Evolutionary conservation across 2,888 invertebrate genomes (phyloP), one percentile per base, ranked within the genome.

Genomic region (Amiota communis): DNA sequence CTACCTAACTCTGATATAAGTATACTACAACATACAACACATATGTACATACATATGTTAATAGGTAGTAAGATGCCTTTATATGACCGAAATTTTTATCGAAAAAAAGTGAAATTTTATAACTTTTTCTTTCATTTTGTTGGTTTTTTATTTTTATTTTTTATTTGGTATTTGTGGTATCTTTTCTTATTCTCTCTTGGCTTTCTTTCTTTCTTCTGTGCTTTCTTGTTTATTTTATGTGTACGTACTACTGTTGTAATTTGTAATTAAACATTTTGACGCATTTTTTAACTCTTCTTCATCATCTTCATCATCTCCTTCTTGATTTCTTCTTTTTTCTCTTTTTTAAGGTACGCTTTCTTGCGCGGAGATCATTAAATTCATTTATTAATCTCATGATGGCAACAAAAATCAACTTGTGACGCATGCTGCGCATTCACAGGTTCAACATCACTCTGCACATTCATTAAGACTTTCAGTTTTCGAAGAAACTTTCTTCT

Each of bases 261-360:
- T 74, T 72, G 72, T 83, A 85, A 83, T 83, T 85, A 85, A 67
- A 51, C 80, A 76, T 74, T 83, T 81, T 78, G 78, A 84, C 84
- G 85, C 85, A 85, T 79, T 81, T 36, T 36, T 36, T 36, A 36
- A 0, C 0, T 36, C 36, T 36, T 36, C 36, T 36, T 36, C 36
- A 6, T 6, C 36, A 36, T 36, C 36, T 4, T 36, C 36, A 23
- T 23, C 2, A 23, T 23, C 23, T 23, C 3, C 23, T 23, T 23
- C 23, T 23, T 23, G 23, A 3, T 23, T 23, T 23, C 8, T 36
- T 36, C 8, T 36, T 36, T 23, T 3, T 23, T 23, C 3, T 36
- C 36, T 36, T 36, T 36, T 36, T 81, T 70, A 77, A 78, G 75
- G 13, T 67, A 67, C 51, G 51, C 67, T 67, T 67, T 67, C 51